Evolutionary conservation across 1,140 invertebrate species (phyloP).

Genomic region (Papilio helenus): DNA sequence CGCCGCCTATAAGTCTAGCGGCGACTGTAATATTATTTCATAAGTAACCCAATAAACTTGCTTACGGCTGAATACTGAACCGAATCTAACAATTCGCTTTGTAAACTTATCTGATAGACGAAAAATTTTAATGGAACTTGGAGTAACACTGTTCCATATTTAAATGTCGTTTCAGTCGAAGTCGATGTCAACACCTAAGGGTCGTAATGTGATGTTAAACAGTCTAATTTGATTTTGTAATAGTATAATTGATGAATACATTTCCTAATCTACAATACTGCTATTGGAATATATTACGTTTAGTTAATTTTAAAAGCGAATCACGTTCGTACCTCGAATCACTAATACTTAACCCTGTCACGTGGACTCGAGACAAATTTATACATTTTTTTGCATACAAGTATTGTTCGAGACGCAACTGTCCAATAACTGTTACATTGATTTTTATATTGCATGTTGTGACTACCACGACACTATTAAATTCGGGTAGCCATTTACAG

Average conservation of each 20-base stretch:
- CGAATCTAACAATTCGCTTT: too few relatives aligned
- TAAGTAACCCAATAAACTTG: too few relatives aligned
- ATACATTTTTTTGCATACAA: conserved; percentile 64
- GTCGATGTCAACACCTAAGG: too few relatives aligned
- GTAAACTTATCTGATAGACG: too few relatives aligned
- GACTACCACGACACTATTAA: too few relatives aligned
- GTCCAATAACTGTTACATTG: neutral
- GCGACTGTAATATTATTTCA: neutral
- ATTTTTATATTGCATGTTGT: neutral
- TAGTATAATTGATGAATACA: neutral
- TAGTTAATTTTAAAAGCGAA: conserved; percentile 52
- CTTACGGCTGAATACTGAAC: too few relatives aligned
- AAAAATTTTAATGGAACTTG: too few relatives aligned
- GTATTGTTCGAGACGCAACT: conserved; percentile 63
- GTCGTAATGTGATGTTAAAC: too few relatives aligned
- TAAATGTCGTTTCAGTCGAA: too few relatives aligned
- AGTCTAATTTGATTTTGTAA: neutral
- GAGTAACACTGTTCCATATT: too few relatives aligned
- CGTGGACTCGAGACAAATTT: conserved; percentile 63
- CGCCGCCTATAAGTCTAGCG: neutral
- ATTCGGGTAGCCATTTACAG: too few relatives aligned
- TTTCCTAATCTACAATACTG: conserved; percentile 40
- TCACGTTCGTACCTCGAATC: conserved; percentile 62
- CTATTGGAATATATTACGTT: conserved; percentile 41
- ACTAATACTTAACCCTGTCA: conserved; percentile 64